Percentiles rank a stretch among this genome's conserved stretches.
Conservation (phyloP, 1,140 invertebrate genomes). For the Delia radicum region DNA sequence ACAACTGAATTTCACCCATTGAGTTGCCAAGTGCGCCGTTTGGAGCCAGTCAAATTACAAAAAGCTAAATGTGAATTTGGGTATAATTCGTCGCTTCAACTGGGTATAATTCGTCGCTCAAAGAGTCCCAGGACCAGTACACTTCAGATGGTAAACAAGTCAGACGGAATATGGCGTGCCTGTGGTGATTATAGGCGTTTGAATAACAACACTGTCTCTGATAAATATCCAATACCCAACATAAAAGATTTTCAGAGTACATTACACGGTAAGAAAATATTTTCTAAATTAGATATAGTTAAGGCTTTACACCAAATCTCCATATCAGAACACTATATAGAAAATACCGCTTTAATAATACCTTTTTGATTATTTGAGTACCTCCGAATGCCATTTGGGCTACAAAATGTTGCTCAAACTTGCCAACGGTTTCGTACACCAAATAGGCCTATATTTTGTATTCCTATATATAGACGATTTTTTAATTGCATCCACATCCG, state of each 20-base stretch:
- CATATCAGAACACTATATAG: background rate
- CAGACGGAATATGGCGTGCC: background rate
- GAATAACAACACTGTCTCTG: background rate
- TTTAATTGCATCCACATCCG: slow-evolving; percentile 54
- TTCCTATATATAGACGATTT: slow-evolving; percentile 58
- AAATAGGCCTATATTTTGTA: slow-evolving; percentile 48
- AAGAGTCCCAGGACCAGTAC: background rate
- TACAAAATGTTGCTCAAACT: slow-evolving; percentile 48
- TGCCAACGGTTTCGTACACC: slow-evolving; percentile 59
- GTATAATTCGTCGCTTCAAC: no score
- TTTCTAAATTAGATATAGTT: background rate
- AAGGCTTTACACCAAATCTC: background rate
- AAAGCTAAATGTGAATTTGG: no score
- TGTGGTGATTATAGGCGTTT: background rate
- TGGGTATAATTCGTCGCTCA: background rate
- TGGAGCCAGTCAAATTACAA: no score
- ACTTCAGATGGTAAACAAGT: background rate
- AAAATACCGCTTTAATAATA: slow-evolving; percentile 43
- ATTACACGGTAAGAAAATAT: background rate
- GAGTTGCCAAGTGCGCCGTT: no score
- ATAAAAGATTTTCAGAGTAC: background rate
- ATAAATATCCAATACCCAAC: background rate
- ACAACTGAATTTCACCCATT: no score
- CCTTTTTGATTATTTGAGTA: slow-evolving; percentile 55
- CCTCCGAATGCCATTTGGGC: slow-evolving; percentile 48